Evolutionary conservation across 2,797 vertebrate species (phyloP).

Genomic region (Clarias laeviceps): DNA sequence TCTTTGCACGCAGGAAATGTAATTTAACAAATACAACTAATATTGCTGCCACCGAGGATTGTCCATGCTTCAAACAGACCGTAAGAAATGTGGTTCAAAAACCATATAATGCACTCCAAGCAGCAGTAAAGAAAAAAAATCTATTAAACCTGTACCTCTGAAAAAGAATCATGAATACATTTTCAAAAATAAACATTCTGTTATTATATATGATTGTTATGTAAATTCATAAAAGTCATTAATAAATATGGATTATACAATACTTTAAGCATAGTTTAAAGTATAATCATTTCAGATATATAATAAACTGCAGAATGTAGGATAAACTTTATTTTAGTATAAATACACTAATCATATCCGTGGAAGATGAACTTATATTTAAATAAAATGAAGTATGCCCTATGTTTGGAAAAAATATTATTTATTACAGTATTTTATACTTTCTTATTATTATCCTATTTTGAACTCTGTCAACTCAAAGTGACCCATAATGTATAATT

Average conservation of each 20-base stretch:
- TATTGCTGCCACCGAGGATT: constrained; percentile 44
- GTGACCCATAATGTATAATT: constrained; percentile 69
- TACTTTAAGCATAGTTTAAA: neutral
- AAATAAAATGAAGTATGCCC: neutral
- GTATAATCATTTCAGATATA: neutral
- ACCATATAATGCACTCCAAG: neutral
- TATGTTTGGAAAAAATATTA: constrained; percentile 30
- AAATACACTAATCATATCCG: neutral
- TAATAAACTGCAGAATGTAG: neutral
- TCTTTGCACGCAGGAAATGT: constrained; percentile 62
- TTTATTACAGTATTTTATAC: constrained; percentile 47
- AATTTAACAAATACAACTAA: constrained; percentile 60
- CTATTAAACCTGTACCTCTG: neutral
- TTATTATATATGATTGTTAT: neutral
- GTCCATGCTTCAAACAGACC: constrained; percentile 57
- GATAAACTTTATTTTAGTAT: neutral
- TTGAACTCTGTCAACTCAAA: constrained; percentile 60
- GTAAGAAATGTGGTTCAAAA: constrained; percentile 30
- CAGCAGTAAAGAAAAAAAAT: neutral
- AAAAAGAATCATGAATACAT: neutral
- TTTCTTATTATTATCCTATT: constrained; percentile 59
- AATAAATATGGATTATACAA: neutral
- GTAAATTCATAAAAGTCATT: too few relatives aligned
- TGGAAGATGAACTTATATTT: neutral
- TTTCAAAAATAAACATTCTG: neutral